Evolutionary conservation across 2,797 vertebrate species (phyloP), one percentile per base, ranked within the genome.

Genomic region (Erithacus rubecula): DNA sequence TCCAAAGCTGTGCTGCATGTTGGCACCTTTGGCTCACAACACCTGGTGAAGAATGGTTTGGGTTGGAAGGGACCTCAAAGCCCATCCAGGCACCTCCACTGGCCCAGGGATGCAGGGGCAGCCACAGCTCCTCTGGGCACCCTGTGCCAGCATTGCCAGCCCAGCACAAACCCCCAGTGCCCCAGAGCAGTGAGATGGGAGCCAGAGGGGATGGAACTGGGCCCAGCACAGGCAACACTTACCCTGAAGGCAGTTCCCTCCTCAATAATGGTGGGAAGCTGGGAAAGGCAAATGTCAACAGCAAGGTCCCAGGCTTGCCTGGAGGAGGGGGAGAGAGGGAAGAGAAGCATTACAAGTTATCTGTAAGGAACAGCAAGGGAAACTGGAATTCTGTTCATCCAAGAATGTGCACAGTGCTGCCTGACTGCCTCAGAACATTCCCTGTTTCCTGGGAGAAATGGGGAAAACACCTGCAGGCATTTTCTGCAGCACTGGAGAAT

Each of bases 231-330:
- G 15, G 0, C 16, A 27, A 56, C 39, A 95, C 99, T 99, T 96
- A 99, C 99, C 98, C 99, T 98, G 95, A 99, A 99, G 32, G 99
- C 98, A 6, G 99, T 99, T 94, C 99, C 99, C 80, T 99, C 99
- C 96, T 99, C 99, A 6, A 99, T 99, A 96, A 99, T 99, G 41
- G 99, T 99, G 12, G 99, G 99, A 79, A 99, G 98, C 95, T 99
- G 99, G 83, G 99, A 99, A 82, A 99, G 99, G 95, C 99, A 99
- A 81, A 99, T 99, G 97, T 99, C 99, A 91, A 99, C 99, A 0
- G 99, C 99, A 4, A 99, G 98, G 97, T 99, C 99, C 99, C 99
- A 99, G 2, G 99, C 99, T 96, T 99, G 99, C 99, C 99, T 99
- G 96, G 3, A 85, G 80, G 67, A 9, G 52, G 51, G 83, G 75